Conservation (phyloP, 2,888 invertebrate species). For the Lathronympha strigana region DNA sequence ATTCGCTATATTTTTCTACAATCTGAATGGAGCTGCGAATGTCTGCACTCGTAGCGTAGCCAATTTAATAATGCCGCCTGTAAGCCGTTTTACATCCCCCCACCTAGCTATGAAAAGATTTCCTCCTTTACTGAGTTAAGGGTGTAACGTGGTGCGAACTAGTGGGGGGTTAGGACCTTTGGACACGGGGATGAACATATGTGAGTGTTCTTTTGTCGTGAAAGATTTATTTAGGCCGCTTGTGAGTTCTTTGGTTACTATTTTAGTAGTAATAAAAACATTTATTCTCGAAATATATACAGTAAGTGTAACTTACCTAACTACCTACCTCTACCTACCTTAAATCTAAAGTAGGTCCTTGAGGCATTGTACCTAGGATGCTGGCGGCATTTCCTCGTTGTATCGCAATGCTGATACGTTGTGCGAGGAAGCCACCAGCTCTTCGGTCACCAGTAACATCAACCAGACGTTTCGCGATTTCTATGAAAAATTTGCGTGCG, state of each 20-base stretch:
- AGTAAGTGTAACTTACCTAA: too few relatives aligned
- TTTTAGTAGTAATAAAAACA: too few relatives aligned
- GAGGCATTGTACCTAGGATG: too few relatives aligned
- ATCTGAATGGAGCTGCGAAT: conserved; percentile 61
- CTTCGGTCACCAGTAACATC: too few relatives aligned
- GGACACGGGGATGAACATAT: neutral
- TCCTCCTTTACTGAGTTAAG: conserved; percentile 44
- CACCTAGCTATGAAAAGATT: conserved; percentile 52
- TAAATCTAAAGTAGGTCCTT: too few relatives aligned
- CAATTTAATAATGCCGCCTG: conserved; percentile 73
- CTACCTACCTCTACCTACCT: too few relatives aligned
- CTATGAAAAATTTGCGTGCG: too few relatives aligned
- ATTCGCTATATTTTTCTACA: conserved; percentile 53
- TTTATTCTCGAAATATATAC: too few relatives aligned
- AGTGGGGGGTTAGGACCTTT: conserved; percentile 10
- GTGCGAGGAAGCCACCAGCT: too few relatives aligned
- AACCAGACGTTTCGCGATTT: too few relatives aligned
- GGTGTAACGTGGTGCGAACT: conserved; percentile 4
- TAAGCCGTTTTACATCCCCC: conserved; percentile 57
- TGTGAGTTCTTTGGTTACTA: conserved; percentile 7
- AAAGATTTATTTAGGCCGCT: conserved; percentile 36
- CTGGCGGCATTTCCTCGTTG: too few relatives aligned
- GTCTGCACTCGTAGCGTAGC: conserved; percentile 52
- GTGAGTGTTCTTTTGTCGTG: conserved; percentile 38
- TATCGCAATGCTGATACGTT: too few relatives aligned